Evolutionary conservation across 1,140 invertebrate species (phyloP), one percentile per base, ranked within the genome.

Genomic region (Drosophila bipectinata): DNA sequence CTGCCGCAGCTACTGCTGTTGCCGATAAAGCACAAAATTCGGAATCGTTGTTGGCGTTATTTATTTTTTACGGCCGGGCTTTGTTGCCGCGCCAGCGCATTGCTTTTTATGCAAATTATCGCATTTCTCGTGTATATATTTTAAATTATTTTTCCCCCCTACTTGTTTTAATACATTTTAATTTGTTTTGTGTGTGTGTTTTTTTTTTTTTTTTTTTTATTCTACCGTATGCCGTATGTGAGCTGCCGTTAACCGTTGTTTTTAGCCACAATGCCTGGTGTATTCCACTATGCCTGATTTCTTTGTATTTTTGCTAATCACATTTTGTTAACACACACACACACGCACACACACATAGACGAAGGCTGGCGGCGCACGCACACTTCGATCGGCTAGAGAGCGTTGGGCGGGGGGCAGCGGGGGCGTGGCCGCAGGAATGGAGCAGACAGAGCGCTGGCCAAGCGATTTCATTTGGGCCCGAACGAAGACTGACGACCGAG

Each of bases 301-400:
- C 83, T 88, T 88, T 87, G 83, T 87, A 89, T 87, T 87, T 88
- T 87, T 79, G 83, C 83, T 88, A 88, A 87, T 87, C 83, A 87
- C 83, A 87, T 87, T 87, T 87, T 87, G 83, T 88, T 88, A 87
- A 88, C 83, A 87, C 83, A 72, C 77, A 81, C 59, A 56, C 30
- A 37, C 59, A 45, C 72, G 63, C 69, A 39, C 66, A 62, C 34
- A 55, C 68, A 15, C 15, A 15, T 1, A 28, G 24, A 34, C 28
- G 44, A 44, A 34, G 57, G 51, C 69, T 58, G 15, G 15, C 15
- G 30, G 44, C 59, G 48, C 72, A 69, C 69, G 48, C 66, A 62
- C 34, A 55, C 68, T 21, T 48, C 44, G 56, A 57, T 60, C 44
- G 10, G 26, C 49, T 24, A 48, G 55, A 44, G 39, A 28, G 15